phyloP scores from a whole-genome alignment of 64 coral and sea anemone genomes.

The Orbicella faveolata region DNA sequence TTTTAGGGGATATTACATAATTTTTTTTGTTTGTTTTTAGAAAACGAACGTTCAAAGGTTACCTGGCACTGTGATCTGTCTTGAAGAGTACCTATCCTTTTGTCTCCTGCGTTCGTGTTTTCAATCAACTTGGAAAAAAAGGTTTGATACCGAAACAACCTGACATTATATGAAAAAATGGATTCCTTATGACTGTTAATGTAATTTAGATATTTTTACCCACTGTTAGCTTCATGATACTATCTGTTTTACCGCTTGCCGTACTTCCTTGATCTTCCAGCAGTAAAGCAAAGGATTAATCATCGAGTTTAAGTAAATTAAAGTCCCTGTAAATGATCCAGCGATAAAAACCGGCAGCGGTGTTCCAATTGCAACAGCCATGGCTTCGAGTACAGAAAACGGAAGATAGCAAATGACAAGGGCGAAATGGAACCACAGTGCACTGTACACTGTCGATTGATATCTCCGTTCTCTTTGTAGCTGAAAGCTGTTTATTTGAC shows the following conservation, averaged over 20 bases:
- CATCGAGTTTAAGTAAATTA: constrained; percentile 9
- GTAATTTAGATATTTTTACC: neutral
- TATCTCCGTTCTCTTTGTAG: neutral
- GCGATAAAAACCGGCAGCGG: neutral
- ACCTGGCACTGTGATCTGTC: too few species aligned
- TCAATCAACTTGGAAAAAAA: too few species aligned
- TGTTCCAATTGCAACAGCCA: neutral
- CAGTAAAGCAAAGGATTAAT: constrained; percentile 9
- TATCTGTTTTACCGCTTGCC: constrained; percentile 4
- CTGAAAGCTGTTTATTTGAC: neutral
- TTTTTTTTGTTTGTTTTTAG: too few species aligned
- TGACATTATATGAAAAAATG: too few species aligned
- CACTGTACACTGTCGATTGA: neutral
- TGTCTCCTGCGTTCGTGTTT: too few species aligned
- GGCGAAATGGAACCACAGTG: neutral
- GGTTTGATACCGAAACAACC: too few species aligned
- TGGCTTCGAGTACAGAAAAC: neutral
- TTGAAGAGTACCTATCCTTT: too few species aligned
- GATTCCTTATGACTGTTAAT: too few species aligned
- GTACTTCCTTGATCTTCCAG: constrained; percentile 10
- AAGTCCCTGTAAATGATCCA: neutral
- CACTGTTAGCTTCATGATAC: neutral
- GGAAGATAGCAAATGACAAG: constrained; percentile 2
- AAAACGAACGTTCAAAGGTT: too few species aligned
- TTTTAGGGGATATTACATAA: too few species aligned